Base-by-base conservation (phyloP, 1,140 invertebrate genomes). In the Drosophila subobscura region DNA sequence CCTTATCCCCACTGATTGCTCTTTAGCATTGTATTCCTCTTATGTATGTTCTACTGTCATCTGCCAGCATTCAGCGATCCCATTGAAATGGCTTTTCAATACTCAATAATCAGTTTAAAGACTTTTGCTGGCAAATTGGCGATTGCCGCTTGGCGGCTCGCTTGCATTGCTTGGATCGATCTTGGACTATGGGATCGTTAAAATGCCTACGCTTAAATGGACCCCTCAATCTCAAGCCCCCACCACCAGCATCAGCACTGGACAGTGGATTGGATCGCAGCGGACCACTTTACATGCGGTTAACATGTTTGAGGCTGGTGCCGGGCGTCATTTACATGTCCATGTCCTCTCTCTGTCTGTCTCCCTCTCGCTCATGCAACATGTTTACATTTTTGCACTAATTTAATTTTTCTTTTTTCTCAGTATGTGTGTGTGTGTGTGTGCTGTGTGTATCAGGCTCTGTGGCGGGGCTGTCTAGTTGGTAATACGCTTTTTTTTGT, bases 321-420 rank as follows among this genome's bases (percentile, higher is more conserved):
- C 83, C 78, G 83, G 81, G 80, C 80, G 80, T 85, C 80, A 85
- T 86, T 85, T 85, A 85, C 80, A 85, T 86, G 80, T 81, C 81
- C 77, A 45, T 72, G 63, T 3, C 41, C 55, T 67, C 61, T 8
- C 50, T 16, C 27, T 7, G 14, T 4, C 16, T 12, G 3, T 4
- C 4, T 20, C 27, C 8, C 50, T 20, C 2, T 49, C 52, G 33
- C 12, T 7, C 52, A 60, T 61, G 86, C 81, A 85, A 81, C 81
- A 88, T 86, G 81, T 86, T 86, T 86, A 86, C 81, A 86, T 86
- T 88, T 86, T 86, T 86, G 81, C 81, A 86, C 81, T 86, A 86
- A 86, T 86, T 86, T 88, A 86, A 86, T 86, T 88, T 81, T 72
- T 86, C 81, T 81, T 72, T 86, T 81, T 75, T 63, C 67, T 59